These are phyloP conservation scores for Lasioglossum vierecki DNA, from an alignment of 2,888 invertebrate species.

Conservation along the genomic window DNA sequence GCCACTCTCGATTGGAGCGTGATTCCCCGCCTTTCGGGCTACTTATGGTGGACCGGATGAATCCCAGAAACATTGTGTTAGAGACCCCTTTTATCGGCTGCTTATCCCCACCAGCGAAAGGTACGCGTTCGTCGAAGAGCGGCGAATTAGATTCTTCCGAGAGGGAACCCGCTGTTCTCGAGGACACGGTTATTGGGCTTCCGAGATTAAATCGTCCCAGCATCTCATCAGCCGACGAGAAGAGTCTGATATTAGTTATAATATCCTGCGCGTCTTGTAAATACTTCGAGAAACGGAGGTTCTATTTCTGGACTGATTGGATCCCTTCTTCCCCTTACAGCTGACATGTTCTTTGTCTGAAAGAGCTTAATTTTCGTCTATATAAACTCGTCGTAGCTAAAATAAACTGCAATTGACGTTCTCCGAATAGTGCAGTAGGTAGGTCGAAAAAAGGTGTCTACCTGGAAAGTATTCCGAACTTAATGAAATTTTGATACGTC, in stretches of 20 bases:
- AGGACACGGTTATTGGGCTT: neutral
- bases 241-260: neutral
- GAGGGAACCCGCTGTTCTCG: neutral
- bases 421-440: too few relatives aligned
- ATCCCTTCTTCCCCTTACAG: too few relatives aligned
- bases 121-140: neutral
- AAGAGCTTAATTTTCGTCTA: neutral
- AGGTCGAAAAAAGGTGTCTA: too few relatives aligned
- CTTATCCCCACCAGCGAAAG: neutral
- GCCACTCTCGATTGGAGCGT: slow-evolving; percentile 32
- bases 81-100: neutral
- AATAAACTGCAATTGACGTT: too few relatives aligned
- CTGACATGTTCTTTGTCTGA: too few relatives aligned
- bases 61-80: slow-evolving; percentile 23
- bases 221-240: neutral
- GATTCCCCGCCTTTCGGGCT: slow-evolving; percentile 35
- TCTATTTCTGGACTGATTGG: too few relatives aligned
- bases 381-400: neutral
- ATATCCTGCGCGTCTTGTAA: neutral
- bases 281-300: neutral
- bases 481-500: too few relatives aligned
- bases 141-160: neutral
- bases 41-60: slow-evolving; percentile 17
- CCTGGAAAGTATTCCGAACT: too few relatives aligned
- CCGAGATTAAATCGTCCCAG: neutral